Evolutionary conservation across 2,888 invertebrate genomes (phyloP), one percentile per base, ranked within the genome.

Genomic region (Flexamia atlantica): DNA sequence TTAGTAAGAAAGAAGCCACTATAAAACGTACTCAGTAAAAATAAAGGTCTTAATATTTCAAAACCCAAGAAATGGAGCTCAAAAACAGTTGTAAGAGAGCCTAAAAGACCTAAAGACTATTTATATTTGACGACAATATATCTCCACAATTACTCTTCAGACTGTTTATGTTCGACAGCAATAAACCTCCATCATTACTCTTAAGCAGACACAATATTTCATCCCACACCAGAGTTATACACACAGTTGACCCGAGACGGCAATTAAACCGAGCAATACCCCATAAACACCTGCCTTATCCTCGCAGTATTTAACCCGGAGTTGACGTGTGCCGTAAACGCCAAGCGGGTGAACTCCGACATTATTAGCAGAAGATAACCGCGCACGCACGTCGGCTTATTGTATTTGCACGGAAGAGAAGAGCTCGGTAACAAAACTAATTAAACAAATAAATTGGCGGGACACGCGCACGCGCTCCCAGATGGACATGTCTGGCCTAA

Each of bases 381-480:
- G 10, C 5, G 40, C 76, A 76, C 76, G 76, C 76, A 76, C 46
- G 20, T 20, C 76, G 50, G 20, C 25, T 76, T 76, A 46, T 76
- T 76, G 46, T 76, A 76, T 46, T 76, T 76, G 50, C 76, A 76
- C 25, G 76, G 40, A 17, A 28, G 42, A 14, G 72, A 72, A 40
- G 23, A 42, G 42, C 72, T 32, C 40, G 42, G 32, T 72, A 36
- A 72, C 80, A 80, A 60, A 80, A 80, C 57, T 80, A 80, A 80
- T 60, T 57, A 80, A 79, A 57, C 57, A 57, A 57, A 80, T 80
- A 80, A 80, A 80, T 80, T 60, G 60, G 60, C 30, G 14, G 32
- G 30, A 80, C 57, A 80, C 57, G 64, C 36, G 64, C 81, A 32
- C 30, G 72, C 17, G 46, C 76, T 10, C 30, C 17, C 9, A 14